Base-by-base conservation (phyloP, 2,113 vertebrate genomes). In the Ardeotis arabs region DNA sequence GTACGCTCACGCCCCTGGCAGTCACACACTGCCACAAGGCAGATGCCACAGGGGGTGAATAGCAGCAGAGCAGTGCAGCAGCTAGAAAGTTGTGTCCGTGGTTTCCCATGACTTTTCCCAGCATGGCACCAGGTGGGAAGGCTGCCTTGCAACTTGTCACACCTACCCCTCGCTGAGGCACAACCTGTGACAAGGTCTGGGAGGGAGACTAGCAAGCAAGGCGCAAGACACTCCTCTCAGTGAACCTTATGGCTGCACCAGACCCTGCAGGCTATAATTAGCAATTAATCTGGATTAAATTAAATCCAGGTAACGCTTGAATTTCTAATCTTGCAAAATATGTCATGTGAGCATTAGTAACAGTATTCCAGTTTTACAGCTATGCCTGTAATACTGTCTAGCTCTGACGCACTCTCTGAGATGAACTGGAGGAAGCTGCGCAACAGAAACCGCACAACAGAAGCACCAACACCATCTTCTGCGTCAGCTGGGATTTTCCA, bases 61-160 rank as follows among this genome's bases (percentile, higher is more conserved):
- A 44, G 73, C 33, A 5, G 6, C 3, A 35, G 31, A 79, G 19
- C 21, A 33, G 12, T 28, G 28, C 52, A 72, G 58, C 41, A 90
- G 18, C 17, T 25, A 29, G 23, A 33, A 67, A 49, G 11, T 8
- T 13, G 8, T 44, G 23, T 62, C 29, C 5, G 0, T 63, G 13
- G 3, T 35, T 83, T 67, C 33, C 66, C 28, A 2, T 23, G 35
- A 12, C 29, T 58, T 33, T 39, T 53, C 33, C 52, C 52, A 76
- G 33, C 25, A 9, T 4, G 45, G 14, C 2, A 33, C 4, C 10
- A 28, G 12, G 4, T 0, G 5, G 45, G 11, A 67, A 85, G 31
- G 23, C 21, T 74, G 49, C 60, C 66, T 68, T 20, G 4, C 33
- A 49, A 39, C 70, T 47, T 25, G 7, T 52, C 60, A 31, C 52